These are phyloP conservation scores for Papilio polytes DNA, from an alignment of 1,140 invertebrate species.

Conservation along the genomic window DNA sequence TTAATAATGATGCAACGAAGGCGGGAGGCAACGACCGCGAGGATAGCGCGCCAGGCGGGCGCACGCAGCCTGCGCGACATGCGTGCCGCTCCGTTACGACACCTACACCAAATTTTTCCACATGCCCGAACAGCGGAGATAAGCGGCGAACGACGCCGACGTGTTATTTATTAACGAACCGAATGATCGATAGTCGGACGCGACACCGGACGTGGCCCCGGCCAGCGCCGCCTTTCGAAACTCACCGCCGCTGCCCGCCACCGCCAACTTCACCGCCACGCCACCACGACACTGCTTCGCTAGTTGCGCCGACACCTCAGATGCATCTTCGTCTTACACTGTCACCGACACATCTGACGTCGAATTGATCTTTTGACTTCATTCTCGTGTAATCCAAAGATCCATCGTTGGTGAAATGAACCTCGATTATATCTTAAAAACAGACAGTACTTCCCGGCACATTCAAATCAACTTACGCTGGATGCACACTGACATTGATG, in stretches of 20 bases:
- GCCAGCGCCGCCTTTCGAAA: slow-evolving; percentile 78
- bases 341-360: slow-evolving; percentile 57
- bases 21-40: slow-evolving; percentile 61
- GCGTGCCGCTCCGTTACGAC: slow-evolving; percentile 81
- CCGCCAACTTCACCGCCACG: slow-evolving; percentile 46
- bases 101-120: slow-evolving; percentile 83
- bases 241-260: slow-evolving; percentile 58
- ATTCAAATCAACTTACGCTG: slow-evolving; percentile 43
- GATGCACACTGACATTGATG: slow-evolving; percentile 45
- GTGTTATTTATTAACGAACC: slow-evolving; percentile 84
- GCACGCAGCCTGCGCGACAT: slow-evolving; percentile 77
- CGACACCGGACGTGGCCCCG: slow-evolving; percentile 78
- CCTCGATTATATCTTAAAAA: slow-evolving; percentile 38
- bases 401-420: slow-evolving; percentile 17
- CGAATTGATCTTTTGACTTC: slow-evolving; percentile 50
- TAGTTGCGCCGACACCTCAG: slow-evolving; percentile 55
- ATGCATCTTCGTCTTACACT: slow-evolving; percentile 59
- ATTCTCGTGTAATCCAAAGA: slow-evolving; percentile 17
- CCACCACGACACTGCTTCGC: slow-evolving; percentile 38
- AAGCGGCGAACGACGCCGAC: slow-evolving; percentile 78
- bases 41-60: slow-evolving; percentile 69
- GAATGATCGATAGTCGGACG: slow-evolving; percentile 83
- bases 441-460: slow-evolving; percentile 24
- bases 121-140: slow-evolving; percentile 81
- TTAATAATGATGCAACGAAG: slow-evolving; percentile 71